These are phyloP conservation scores for Eumeta japonica DNA, from an alignment of 1,140 invertebrate genomes.

Conservation along the genomic window DNA sequence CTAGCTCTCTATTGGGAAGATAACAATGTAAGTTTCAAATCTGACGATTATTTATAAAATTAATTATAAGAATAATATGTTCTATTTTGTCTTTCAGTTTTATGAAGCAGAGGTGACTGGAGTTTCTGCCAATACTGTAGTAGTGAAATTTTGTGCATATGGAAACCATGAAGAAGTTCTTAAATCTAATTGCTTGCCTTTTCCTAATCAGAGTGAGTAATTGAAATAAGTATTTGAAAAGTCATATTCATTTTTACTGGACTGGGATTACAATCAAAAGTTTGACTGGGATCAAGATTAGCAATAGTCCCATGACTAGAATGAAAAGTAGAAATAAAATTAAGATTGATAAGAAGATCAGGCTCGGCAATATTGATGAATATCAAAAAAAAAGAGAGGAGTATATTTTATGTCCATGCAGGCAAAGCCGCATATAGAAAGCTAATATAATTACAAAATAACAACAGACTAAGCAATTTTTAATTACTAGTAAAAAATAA, in stretches of 20 bases:
- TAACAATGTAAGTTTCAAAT: slow-evolving; percentile 65
- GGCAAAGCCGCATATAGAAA: too few relatives aligned
- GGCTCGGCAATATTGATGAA: too few relatives aligned
- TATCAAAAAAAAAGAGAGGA: too few relatives aligned
- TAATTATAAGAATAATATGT: slow-evolving; percentile 7
- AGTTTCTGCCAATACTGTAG: slow-evolving; percentile 74
- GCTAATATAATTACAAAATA: too few relatives aligned
- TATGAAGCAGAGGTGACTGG: slow-evolving; percentile 82
- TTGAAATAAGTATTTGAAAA: background rate
- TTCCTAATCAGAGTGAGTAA: slow-evolving; percentile 40
- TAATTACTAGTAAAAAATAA: too few relatives aligned
- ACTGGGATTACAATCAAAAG: too few relatives aligned
- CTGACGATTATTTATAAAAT: slow-evolving; percentile 7
- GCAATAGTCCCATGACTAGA: too few relatives aligned
- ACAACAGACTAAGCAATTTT: too few relatives aligned
- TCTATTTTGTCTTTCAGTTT: slow-evolving; percentile 62
- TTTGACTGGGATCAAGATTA: too few relatives aligned
- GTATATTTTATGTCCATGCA: too few relatives aligned
- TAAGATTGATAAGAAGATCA: too few relatives aligned
- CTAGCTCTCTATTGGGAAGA: slow-evolving; percentile 92
- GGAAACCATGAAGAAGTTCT: slow-evolving; percentile 87
- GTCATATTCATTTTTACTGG: background rate
- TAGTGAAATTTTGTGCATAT: slow-evolving; percentile 83
- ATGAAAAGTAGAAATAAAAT: too few relatives aligned
- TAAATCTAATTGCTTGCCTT: slow-evolving; percentile 73